A percentile compares a stretch with the other conserved stretches of the same genome.
Evolutionary conservation across 2,888 invertebrate species (phyloP).

Genomic region (Coronaproctus castanopsis): DNA sequence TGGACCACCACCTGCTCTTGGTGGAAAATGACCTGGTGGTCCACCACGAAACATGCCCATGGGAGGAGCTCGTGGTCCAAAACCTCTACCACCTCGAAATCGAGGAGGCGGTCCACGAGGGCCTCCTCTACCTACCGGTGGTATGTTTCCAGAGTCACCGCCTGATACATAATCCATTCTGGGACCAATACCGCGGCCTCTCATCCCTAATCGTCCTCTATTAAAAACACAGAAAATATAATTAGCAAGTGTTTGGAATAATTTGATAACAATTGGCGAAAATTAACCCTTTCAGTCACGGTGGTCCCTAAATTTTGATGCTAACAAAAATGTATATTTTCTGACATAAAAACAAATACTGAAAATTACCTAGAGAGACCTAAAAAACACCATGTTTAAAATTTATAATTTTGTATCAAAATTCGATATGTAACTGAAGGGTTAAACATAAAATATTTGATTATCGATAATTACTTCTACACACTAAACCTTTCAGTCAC

Average conservation of each 20-base stretch:
- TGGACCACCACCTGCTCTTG: conserved; percentile 22
- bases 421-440: too few relatives aligned
- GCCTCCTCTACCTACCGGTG: conserved; percentile 12
- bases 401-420: too few relatives aligned
- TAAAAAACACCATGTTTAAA: too few relatives aligned
- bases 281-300: too few relatives aligned
- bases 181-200: background rate
- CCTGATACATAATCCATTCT: background rate
- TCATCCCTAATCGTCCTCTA: background rate
- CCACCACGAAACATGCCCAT: conserved; percentile 24
- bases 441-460: too few relatives aligned
- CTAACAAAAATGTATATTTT: too few relatives aligned
- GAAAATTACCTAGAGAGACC: too few relatives aligned
- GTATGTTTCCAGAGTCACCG: background rate
- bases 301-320: too few relatives aligned
- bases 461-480: too few relatives aligned
- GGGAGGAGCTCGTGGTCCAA: conserved; percentile 24
- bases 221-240: background rate
- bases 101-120: conserved; percentile 12
- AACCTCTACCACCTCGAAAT: conserved; percentile 19
- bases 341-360: too few relatives aligned
- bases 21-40: conserved; percentile 29
- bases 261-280: too few relatives aligned
- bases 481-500: too few relatives aligned
- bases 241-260: background rate